Evolutionary conservation across 2,888 invertebrate genomes (phyloP), one percentile per base, ranked within the genome.

Genomic region (Ormyrus rosae): DNA sequence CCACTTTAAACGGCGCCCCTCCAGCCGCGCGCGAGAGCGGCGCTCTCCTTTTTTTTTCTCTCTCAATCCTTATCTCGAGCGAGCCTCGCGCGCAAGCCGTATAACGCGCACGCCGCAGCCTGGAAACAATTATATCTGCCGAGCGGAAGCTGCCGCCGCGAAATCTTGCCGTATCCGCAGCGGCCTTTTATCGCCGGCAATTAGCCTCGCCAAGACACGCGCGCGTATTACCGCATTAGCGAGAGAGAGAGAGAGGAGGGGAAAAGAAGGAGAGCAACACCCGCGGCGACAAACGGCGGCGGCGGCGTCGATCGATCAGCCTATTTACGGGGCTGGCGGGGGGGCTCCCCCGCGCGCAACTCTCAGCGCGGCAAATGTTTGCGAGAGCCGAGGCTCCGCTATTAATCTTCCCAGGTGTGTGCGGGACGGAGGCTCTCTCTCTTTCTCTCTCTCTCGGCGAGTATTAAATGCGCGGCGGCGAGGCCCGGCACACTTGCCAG

Each of bases 321-420:
- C 78, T 75, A 81, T 82, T 83, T 79, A 78, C 80, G 72, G 51
- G 58, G 19, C 19, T 19, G 63, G 63, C 11, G 72, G 19, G 19
- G 19, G 19, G 19, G 19, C 19, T 13, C 13, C 19, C 19, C 19
- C 19, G 19, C 19, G 19, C 19, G 19, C 19, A 19, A 19, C 19
- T 19, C 19, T 19, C 19, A 19, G 70, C 74, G 55, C 19, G 77
- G 80, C 80, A 72, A 75, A 81, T 81, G 75, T 64, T 82, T 64
- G 80, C 77, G 55, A 65, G 78, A 63, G 56, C 2, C 19, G 51
- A 71, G 74, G 8, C 45, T 58, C 19, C 71, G 67, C 80, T 64
- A 60, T 77, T 79, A 78, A 77, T 76, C 77, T 67, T 74, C 58
- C 76, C 19, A 58, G 72, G 70, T 70, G 73, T 70, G 73, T n/a